These are phyloP conservation scores for Stomatorhinus ivindoensis DNA, from an alignment of 2,113 vertebrate genomes.

Conservation along the genomic window DNA sequence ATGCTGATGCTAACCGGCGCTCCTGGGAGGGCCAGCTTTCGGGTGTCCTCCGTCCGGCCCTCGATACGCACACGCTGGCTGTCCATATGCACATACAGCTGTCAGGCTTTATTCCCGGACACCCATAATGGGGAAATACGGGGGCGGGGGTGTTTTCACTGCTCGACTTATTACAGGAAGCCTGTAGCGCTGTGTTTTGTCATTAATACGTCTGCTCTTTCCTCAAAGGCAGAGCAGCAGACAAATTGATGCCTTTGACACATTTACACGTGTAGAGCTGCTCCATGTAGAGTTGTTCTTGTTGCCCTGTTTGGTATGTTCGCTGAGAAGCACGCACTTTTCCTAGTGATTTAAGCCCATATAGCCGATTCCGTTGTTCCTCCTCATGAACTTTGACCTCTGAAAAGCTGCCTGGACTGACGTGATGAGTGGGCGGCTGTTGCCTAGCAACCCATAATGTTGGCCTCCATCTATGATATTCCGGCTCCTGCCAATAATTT, in stretches of 20 bases:
- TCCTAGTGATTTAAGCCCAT: neutral
- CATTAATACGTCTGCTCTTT: neutral
- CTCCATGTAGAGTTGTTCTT: neutral
- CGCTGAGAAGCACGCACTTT: neutral
- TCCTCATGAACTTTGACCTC: slow-evolving; percentile 34
- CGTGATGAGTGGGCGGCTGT: slow-evolving; percentile 36
- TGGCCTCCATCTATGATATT: slow-evolving; percentile 25
- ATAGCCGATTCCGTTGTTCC: slow-evolving; percentile 29
- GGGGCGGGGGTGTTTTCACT: neutral
- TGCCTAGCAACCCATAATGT: slow-evolving; percentile 44
- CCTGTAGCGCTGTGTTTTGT: neutral
- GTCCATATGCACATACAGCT: neutral
- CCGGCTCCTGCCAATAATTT: slow-evolving; percentile 20
- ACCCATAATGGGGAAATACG: neutral
- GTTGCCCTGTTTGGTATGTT: neutral
- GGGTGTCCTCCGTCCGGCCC: neutral
- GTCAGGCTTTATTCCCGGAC: neutral
- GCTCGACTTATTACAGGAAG: neutral
- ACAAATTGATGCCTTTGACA: neutral
- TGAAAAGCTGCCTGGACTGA: slow-evolving; percentile 23
- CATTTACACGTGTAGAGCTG: neutral
- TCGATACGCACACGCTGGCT: neutral
- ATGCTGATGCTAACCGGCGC: neutral
- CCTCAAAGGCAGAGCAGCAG: neutral
- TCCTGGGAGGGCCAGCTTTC: neutral